phyloP scores from a whole-genome alignment of 2,113 vertebrate genomes.

The Scytalopus superciliaris region DNA sequence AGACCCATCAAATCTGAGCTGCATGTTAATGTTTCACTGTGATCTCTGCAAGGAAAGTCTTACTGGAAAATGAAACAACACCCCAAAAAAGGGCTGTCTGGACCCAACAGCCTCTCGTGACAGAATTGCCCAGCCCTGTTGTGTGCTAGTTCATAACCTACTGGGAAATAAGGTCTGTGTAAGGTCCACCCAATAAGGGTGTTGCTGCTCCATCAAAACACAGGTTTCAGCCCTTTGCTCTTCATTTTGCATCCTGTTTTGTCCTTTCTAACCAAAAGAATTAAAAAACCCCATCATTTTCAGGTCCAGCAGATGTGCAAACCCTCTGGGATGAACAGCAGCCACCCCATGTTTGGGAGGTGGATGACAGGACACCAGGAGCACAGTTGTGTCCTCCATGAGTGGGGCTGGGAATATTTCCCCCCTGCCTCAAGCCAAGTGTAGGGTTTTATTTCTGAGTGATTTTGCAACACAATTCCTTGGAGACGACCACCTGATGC shows the following conservation, averaged over 20 bases:
- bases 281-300: neutral
- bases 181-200: too few relatives aligned
- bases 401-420: accelerated
- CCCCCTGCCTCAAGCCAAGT: accelerated
- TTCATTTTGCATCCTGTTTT: neutral
- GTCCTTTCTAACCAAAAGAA: neutral
- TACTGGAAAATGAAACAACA: neutral
- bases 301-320: neutral
- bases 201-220: neutral
- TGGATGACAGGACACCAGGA: neutral
- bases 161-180: neutral
- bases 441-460: neutral
- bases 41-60: neutral
- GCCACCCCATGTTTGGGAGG: neutral
- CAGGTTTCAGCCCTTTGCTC: neutral
- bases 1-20: neutral
- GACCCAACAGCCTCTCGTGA: accelerated
- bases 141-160: neutral
- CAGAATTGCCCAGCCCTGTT: neutral
- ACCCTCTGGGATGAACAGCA: neutral
- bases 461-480: neutral
- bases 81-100: neutral
- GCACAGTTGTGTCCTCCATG: accelerated
- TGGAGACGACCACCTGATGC: neutral
- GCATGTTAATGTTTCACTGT: neutral